Percentiles rank a stretch among this genome's conserved stretches.
Conservation (phyloP, 2,113 vertebrate species). For the Romanogobio albipinnatus region DNA sequence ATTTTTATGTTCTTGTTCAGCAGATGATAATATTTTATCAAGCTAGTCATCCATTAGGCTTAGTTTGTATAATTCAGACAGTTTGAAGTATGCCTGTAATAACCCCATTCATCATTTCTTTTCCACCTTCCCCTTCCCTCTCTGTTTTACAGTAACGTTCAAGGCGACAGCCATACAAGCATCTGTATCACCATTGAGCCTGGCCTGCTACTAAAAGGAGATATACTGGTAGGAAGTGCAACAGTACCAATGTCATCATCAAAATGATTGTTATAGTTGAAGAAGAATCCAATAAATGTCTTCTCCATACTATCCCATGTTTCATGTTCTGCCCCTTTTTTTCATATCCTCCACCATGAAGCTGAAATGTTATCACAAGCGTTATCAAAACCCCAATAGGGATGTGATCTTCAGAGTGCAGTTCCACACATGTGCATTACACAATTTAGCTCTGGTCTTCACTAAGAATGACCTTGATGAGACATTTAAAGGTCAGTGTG, state of each 20-base stretch:
- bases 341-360: conserved; percentile 56
- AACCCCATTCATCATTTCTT: background rate
- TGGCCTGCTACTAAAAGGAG: conserved; percentile 92
- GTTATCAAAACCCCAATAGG: conserved; percentile 85
- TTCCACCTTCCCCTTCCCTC: background rate
- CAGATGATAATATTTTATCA: conserved; percentile 18
- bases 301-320: background rate
- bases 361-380: conserved; percentile 98
- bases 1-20: conserved; percentile 34
- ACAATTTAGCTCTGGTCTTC: conserved; percentile 91
- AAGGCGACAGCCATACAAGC: conserved; percentile 94
- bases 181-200: conserved; percentile 99
- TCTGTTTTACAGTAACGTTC: conserved; percentile 82
- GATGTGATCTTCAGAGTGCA: conserved; percentile 95
- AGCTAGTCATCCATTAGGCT: background rate
- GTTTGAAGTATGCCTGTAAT: background rate
- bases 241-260: background rate
- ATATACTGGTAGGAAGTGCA: conserved; percentile 87
- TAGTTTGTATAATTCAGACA: background rate
- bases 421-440: conserved; percentile 97
- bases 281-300: background rate
- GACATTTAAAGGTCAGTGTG: conserved; percentile 88
- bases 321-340: background rate
- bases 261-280: background rate
- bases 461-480: conserved; percentile 94